Base-by-base conservation (phyloP, 2,797 vertebrate species). In the Danio tinwini region DNA sequence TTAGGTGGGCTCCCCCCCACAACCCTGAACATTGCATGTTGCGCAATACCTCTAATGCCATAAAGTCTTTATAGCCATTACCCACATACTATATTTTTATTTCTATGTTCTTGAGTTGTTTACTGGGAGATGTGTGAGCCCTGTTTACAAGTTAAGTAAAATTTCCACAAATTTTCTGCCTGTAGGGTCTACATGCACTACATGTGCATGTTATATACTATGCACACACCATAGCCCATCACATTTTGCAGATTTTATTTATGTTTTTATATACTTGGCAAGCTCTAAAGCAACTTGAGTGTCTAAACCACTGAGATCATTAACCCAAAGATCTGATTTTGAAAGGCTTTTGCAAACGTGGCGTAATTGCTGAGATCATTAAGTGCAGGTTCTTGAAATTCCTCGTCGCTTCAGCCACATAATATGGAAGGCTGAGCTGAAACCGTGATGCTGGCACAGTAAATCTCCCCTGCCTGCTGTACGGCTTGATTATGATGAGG, bases 401-500 rank as follows among this genome's bases (percentile, higher is more conserved):
- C 49, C 11, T 72, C 49, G 55, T 53, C 42, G 49, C 39, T 56
- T 45, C 6, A 65, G 9, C 49, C 70, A 56, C 62, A 56, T 65
- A 64, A 64, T 71, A 63, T 12, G 42, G 65, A 76, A 56, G 64
- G 39, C 45, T 62, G 17, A 76, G 56, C 39, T 76, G 56, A 76
- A 70, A 62, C 53, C 13, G 40, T 45, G 64, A 75, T 49, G 47
- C 37, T 4, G 40, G 45, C 5, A 1, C 62, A 29, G 44, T 58
- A 59, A 68, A 74, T 84, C 76, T 80, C 76, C 40, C 47, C 2
- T 40, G 73, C 69, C 77, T 70, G 81, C 64, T 77, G 58, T 75
- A 74, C 47, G 17, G 53, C 59, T 69, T 78, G 76, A 84, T 84
- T 82, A 80, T 76, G 63, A 80, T 77, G 67, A 65, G 78, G 77